Base-by-base conservation (phyloP, 2,797 vertebrate species). In the Karalla daura region DNA sequence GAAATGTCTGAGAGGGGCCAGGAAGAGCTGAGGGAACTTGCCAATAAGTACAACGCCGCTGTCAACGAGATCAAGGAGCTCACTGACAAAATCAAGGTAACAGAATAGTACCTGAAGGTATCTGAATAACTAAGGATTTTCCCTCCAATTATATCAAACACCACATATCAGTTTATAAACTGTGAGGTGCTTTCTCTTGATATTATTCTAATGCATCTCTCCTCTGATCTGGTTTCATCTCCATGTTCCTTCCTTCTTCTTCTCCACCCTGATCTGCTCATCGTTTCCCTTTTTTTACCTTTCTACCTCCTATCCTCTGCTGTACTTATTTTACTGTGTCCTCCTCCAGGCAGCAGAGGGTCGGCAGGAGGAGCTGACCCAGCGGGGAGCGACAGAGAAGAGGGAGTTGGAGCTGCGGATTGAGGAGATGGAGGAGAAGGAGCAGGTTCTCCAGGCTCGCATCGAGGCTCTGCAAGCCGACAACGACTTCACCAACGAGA, bases 41-140 rank as follows among this genome's bases (percentile, higher is more conserved):
- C 98, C 72, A 98, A 98, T 91, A 98, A 98, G 73, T 98, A 99
- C 90, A 99, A 99, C 46, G 96, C 95, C 36, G 96, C 98, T 1
- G 96, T 98, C 85, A 98, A 98, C 76, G 96, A 99, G 88, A 98
- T 99, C 83, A 98, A 97, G 89, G 97, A 98, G 87, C 95, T 99
- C 62, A 95, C 96, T 4, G 98, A 99, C 89, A 98, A 98, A 60
- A 95, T 99, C 71, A 98, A 98, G 96, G 98, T 96, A 62, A 15
- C 13, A 1, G 0, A 11, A 10, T 7, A 17, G 14, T n/a, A n/a
- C 33, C 28, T 4, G 37, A 5, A 27, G 2, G 23, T 7, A 4
- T 23, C 3, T 15, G 20, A 30, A 24, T 24, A 14, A 51, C 15
- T 3, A 4, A 4, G 27, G 27, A 24, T 23, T 27, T 25, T 46